Conservation (phyloP, 2,797 vertebrate species). For the Propithecus deckenii region DNA sequence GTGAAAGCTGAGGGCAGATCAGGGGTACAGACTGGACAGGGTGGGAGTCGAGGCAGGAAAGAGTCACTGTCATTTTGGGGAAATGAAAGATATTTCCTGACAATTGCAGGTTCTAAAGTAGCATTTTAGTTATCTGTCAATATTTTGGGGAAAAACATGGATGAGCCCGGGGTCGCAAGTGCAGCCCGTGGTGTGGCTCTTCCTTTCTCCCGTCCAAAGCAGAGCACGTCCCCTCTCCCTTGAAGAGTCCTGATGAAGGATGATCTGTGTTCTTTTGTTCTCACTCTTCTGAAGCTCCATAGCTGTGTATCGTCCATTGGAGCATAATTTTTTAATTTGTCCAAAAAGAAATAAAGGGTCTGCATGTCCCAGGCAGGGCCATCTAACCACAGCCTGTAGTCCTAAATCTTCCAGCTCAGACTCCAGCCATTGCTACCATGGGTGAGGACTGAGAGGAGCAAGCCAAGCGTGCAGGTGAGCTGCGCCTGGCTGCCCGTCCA, state of each 20-base stretch:
- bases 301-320: not conserved
- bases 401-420: not conserved
- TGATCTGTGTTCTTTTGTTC: not conserved
- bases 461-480: not conserved
- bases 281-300: not conserved
- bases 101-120: not conserved
- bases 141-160: not conserved
- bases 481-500: not conserved
- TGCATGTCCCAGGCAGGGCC: not conserved
- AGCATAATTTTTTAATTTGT: not conserved
- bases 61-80: not conserved
- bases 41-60: not conserved
- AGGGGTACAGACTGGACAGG: not conserved
- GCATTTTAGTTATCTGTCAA: not conserved
- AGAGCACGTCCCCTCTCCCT: not conserved
- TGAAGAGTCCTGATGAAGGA: not conserved
- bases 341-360: not conserved
- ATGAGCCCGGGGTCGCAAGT: not conserved
- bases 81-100: not conserved
- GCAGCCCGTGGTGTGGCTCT: accelerated
- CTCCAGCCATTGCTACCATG: not conserved
- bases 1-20: not conserved
- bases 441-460: not conserved
- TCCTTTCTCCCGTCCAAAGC: not conserved
- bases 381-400: not conserved